Evolutionary conservation across 1,140 invertebrate genomes (phyloP).

Genomic region (Drosophila santomea): DNA sequence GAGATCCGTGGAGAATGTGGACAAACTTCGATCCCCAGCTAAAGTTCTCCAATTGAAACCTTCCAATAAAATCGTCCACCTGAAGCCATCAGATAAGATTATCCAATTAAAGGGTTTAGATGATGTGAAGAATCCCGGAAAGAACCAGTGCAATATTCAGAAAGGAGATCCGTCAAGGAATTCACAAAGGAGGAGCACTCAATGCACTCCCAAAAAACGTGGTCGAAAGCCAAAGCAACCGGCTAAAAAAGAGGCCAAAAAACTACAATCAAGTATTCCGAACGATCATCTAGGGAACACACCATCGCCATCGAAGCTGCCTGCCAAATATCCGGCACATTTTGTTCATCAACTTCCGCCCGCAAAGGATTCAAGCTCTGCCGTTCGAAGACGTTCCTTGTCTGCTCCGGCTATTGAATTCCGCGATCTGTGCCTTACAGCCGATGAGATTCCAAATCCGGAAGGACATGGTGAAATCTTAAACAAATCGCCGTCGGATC

Average conservation of each 20-base stretch:
- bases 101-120: neutral
- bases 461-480: neutral
- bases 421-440: slow-evolving; percentile 10
- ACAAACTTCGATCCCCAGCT: neutral
- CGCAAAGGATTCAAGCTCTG: neutral
- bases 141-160: neutral
- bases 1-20: neutral
- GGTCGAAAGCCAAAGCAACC: neutral
- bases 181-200: neutral
- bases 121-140: neutral
- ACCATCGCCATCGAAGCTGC: slow-evolving; percentile 25
- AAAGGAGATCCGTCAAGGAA: neutral
- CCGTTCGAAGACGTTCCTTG: neutral
- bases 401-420: neutral
- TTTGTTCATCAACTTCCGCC: slow-evolving; percentile 62
- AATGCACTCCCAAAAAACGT: neutral
- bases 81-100: neutral
- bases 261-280: neutral
- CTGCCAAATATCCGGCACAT: slow-evolving; percentile 53
- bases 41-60: neutral
- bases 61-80: neutral
- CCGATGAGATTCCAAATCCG: neutral
- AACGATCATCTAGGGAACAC: neutral
- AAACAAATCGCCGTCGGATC: slow-evolving; percentile 4
- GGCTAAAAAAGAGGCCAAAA: too few relatives aligned